Conservation (phyloP, 2,797 vertebrate genomes). For the Tenualosa ilisha region DNA sequence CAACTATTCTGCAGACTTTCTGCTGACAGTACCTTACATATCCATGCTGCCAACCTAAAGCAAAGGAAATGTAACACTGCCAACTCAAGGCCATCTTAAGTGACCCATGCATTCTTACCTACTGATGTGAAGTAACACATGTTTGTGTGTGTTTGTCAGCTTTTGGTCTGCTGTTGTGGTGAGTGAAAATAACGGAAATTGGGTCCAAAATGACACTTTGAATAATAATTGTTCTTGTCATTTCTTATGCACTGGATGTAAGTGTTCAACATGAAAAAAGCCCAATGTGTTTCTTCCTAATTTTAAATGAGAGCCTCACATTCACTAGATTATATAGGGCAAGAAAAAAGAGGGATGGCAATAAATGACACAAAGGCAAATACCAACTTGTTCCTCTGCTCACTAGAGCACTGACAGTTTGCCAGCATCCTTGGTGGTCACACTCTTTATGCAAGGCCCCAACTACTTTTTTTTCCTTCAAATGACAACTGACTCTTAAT, state of each 20-base stretch:
- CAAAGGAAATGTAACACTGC: not conserved
- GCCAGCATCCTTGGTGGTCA: conserved; percentile 83
- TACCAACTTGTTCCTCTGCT: conserved; percentile 65
- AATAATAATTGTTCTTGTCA: not conserved
- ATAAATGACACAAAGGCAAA: conserved; percentile 13
- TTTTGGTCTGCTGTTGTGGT: not conserved
- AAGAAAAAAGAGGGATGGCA: not conserved
- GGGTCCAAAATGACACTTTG: not conserved
- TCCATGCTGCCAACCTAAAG: not conserved
- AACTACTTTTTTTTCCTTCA: conserved; percentile 73
- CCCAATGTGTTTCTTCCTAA: not conserved
- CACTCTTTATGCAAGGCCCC: conserved; percentile 69
- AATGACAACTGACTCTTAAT: conserved; percentile 81
- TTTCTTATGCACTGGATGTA: not conserved
- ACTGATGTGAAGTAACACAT: not conserved
- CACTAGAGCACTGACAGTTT: conserved; percentile 62
- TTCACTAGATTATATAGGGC: not conserved
- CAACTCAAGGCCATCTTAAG: not conserved
- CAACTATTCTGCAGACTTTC: not conserved
- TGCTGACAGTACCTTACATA: not conserved
- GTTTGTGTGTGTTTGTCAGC: not conserved
- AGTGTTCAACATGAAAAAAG: not conserved
- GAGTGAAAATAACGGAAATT: not conserved
- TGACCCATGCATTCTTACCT: not conserved
- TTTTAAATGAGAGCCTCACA: not conserved